Percentiles rank a stretch among this genome's conserved stretches.
phyloP scores from a whole-genome alignment of 1,140 invertebrate species.

The Micrasema minimum region DNA sequence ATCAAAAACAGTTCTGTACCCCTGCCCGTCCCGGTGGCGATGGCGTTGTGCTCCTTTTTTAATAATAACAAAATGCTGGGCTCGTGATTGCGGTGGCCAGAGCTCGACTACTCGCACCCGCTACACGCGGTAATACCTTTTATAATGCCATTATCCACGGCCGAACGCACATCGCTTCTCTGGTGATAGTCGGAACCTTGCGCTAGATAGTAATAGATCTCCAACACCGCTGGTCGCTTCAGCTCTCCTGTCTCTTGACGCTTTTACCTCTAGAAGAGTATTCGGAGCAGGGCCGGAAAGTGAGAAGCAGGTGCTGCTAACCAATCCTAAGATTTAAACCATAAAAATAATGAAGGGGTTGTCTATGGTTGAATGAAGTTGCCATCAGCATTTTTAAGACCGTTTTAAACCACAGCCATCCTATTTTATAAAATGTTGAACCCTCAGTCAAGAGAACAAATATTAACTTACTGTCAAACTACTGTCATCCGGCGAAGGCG shows the following conservation, averaged over 20 bases:
- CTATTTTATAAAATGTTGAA: too few relatives aligned
- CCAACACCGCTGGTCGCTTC: not conserved
- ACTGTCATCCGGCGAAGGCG: too few relatives aligned
- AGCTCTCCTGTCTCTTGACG: not conserved
- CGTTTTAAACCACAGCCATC: too few relatives aligned
- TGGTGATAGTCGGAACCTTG: not conserved
- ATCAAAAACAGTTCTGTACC: too few relatives aligned
- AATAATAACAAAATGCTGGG: constrained; percentile 25
- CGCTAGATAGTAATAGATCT: too few relatives aligned
- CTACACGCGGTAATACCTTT: constrained; percentile 22
- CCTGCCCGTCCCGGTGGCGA: not conserved
- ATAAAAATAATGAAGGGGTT: not conserved
- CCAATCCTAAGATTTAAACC: not conserved
- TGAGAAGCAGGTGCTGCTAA: not conserved
- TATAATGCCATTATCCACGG: constrained; percentile 33
- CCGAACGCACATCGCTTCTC: constrained; percentile 14
- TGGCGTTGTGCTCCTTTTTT: not conserved
- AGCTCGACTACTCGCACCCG: not conserved
- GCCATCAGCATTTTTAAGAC: too few relatives aligned
- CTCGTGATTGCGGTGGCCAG: not conserved
- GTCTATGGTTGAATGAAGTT: too few relatives aligned
- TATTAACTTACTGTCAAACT: too few relatives aligned
- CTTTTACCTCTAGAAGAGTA: not conserved
- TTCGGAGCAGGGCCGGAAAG: too few relatives aligned
- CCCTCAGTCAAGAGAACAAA: too few relatives aligned